Base-by-base conservation (phyloP, 1,140 invertebrate genomes). In the Platyscapa corneri region DNA sequence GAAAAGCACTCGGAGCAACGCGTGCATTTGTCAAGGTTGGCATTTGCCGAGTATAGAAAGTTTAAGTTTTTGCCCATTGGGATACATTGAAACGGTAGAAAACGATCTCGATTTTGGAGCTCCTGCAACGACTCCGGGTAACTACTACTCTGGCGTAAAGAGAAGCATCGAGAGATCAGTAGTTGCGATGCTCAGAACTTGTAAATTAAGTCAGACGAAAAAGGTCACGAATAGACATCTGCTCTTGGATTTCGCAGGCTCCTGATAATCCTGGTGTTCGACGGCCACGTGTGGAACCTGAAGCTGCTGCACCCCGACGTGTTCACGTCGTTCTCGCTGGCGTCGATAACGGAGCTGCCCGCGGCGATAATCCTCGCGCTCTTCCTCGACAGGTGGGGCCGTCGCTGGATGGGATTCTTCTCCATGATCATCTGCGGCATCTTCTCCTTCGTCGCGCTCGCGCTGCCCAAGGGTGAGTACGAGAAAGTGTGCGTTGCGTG, bases 261-360 rank as follows among this genome's bases (percentile, higher is more conserved):
- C 94, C 94, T 96, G 18, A 97, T 98, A 75, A 96, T 97, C 0
- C 90, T 98, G 89, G 95, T 97, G 0, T 98, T 98, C 89, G 79
- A 81, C 65, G 97, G 97, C 0, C 97, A 98, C 90, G 97, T 97
- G 1, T 94, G 97, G 91, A 97, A 97, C 88, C 96, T 97, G 67
- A 96, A 96, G 37, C 95, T 96, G 1, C 91, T 98, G 7, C 96
- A 96, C 27, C 92, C 97, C 83, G 95, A 97, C 88, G 94, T 97
- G 0, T 98, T 97, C 90, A 91, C 96, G n/a, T 97, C 97, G 0
- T 98, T 98, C 90, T 97, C 97, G 0, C 93, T 98, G 2, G 97
- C 97, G 0, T 95, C 96, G 2, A 95, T 96, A n/a, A 97, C 97
- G 0, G 97, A 97, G 90, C 93, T 97, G 83, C 97, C 97, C 1